A percentile compares a stretch with the other conserved stretches of the same genome.
Conservation (phyloP, 2,888 invertebrate species). For the Agonopterix arenella region DNA sequence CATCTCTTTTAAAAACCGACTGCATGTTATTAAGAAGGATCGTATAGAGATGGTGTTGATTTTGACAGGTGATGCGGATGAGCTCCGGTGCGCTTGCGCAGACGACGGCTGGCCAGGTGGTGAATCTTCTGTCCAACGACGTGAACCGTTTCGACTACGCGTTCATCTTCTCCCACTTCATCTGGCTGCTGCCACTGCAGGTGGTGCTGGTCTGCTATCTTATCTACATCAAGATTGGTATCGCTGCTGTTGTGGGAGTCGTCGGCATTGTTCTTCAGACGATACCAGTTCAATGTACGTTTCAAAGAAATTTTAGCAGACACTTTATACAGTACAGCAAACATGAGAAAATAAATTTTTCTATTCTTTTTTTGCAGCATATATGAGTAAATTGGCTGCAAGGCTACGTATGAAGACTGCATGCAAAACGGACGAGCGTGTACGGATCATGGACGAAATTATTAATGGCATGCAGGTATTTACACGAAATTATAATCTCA, state of each 20-base stretch:
- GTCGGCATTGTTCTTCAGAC: slow-evolving; percentile 85
- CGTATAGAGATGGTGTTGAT: neutral
- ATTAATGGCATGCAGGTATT: slow-evolving; percentile 92
- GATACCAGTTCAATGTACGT: slow-evolving; percentile 88
- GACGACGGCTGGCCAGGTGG: slow-evolving; percentile 92
- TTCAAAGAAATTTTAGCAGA: no score
- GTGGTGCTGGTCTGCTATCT: slow-evolving; percentile 83
- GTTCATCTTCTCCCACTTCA: slow-evolving; percentile 88
- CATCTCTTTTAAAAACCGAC: no score
- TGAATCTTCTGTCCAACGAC: slow-evolving; percentile 96
- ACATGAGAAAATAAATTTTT: no score
- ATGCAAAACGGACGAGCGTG: slow-evolving; percentile 90
- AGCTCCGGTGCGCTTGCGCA: slow-evolving; percentile 90
- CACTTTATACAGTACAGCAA: no score
- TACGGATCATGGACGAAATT: slow-evolving; percentile 96
- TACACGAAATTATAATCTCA: no score
- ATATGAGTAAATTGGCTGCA: slow-evolving; percentile 80
- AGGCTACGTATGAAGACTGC: slow-evolving; percentile 87
- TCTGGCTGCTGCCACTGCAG: slow-evolving; percentile 91
- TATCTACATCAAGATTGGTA: slow-evolving; percentile 85
- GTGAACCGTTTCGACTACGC: slow-evolving; percentile 94
- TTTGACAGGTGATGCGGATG: slow-evolving; percentile 75
- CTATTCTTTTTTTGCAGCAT: slow-evolving; percentile 53
- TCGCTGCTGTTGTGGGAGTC: slow-evolving; percentile 86
- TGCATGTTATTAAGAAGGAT: no score